These are phyloP conservation scores for Setipinna tenuifilis DNA, from an alignment of 2,797 vertebrate species.

Conservation along the genomic window DNA sequence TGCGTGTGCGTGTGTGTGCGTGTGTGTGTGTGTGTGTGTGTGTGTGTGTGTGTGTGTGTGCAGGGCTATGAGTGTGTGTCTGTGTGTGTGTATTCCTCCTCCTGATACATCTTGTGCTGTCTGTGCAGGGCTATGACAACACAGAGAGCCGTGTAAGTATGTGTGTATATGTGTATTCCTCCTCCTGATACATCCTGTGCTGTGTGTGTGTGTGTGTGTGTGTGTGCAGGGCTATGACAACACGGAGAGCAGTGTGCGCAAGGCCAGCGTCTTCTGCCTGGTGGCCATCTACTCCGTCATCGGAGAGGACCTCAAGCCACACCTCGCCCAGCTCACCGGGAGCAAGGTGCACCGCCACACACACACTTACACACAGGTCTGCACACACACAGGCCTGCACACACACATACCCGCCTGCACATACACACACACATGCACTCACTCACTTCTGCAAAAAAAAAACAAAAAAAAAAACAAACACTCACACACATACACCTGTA, in stretches of 20 bases:
- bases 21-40: no score
- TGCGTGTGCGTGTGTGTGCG: no score
- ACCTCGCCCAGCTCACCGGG: constrained; percentile 95
- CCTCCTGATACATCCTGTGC: no score
- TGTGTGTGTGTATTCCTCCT: no score
- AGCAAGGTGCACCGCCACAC: constrained; percentile 85
- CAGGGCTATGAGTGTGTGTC: no score
- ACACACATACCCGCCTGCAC: background rate
- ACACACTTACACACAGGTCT: background rate
- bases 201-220: constrained; percentile 4
- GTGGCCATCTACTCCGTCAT: constrained; percentile 98
- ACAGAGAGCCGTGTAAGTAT: background rate
- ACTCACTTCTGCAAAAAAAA: no score
- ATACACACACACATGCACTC: background rate
- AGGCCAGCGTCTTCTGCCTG: constrained; percentile 97
- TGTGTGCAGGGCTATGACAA: constrained; percentile 52
- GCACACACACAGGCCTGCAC: background rate
- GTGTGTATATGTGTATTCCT: background rate
- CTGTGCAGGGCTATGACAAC: no score
- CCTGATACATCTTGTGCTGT: no score
- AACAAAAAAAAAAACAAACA: no score
- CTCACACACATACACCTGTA: no score
- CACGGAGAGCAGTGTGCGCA: constrained; percentile 97
- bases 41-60: no score
- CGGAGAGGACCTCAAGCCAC: constrained; percentile 96